Percentiles rank a stretch among this genome's conserved stretches.
Conservation (phyloP, 2,797 vertebrate genomes). For the Manis pentadactyla region DNA sequence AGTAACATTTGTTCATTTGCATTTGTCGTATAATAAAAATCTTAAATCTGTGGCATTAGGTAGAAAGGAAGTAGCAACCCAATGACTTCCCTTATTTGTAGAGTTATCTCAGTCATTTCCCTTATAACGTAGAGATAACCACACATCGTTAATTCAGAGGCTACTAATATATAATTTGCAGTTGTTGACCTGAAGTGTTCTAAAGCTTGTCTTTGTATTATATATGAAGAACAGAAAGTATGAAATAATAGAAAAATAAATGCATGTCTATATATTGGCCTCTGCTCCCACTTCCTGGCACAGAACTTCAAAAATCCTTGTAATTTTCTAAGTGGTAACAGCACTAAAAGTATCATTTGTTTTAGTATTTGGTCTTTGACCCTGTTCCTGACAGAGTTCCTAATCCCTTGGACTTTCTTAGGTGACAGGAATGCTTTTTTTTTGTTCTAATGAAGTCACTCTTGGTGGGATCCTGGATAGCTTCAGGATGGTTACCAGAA, state of each 20-base stretch:
- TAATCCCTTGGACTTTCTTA: background rate
- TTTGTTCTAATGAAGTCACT: background rate
- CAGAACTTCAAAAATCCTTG: background rate
- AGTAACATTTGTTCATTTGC: background rate
- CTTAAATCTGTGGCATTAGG: background rate
- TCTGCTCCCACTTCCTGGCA: background rate
- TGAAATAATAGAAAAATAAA: background rate
- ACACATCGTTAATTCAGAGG: constrained; percentile 3
- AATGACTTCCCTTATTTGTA: background rate
- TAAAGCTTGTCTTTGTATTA: background rate
- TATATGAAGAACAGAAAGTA: background rate
- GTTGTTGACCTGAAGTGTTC: background rate
- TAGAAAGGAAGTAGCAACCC: background rate
- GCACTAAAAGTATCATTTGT: background rate
- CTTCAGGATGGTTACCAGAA: background rate
- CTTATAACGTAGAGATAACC: background rate
- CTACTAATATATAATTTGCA: constrained; percentile 7
- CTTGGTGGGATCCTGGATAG: background rate
- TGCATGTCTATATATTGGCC: background rate
- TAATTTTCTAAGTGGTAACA: background rate
- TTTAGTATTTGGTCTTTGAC: background rate
- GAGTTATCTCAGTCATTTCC: background rate
- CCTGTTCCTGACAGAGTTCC: background rate
- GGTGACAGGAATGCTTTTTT: background rate
- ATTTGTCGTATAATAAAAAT: background rate